Conservation (phyloP, 2,113 vertebrate genomes). For the Brachyhypopomus gauderio region DNA sequence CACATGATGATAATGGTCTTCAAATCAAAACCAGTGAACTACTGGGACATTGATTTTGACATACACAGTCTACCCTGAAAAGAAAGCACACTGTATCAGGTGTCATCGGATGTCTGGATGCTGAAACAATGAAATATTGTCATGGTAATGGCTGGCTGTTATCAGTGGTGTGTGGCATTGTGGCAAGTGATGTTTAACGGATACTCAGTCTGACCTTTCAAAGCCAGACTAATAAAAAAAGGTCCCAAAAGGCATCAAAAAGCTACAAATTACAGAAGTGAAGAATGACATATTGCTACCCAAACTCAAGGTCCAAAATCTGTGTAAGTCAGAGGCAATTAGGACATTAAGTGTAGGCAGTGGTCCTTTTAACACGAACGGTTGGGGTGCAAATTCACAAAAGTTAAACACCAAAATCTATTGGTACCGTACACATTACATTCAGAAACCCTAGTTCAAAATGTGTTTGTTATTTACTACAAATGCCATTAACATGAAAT, state of each 20-base stretch:
- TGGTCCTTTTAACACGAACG: neutral
- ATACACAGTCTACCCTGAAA: slow-evolving; percentile 42
- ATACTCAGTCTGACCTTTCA: slow-evolving; percentile 47
- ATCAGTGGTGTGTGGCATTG: slow-evolving; percentile 54
- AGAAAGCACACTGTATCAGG: slow-evolving; percentile 50
- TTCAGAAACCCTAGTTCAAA: neutral
- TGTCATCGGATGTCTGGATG: slow-evolving; percentile 55
- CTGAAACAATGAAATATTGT: slow-evolving; percentile 56
- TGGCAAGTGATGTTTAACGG: slow-evolving; percentile 53
- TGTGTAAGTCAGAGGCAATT: slow-evolving; percentile 10
- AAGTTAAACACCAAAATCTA: neutral
- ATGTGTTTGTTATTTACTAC: neutral
- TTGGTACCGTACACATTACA: neutral
- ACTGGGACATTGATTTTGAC: slow-evolving; percentile 58
- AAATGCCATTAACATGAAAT: neutral
- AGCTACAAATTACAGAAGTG: slow-evolving; percentile 28
- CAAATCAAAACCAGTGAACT: slow-evolving; percentile 45
- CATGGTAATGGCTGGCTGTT: slow-evolving; percentile 53
- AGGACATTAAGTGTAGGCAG: slow-evolving; percentile 24
- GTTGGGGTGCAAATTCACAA: neutral
- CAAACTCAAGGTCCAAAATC: slow-evolving; percentile 31
- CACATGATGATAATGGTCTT: slow-evolving; percentile 38
- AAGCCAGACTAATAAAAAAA: slow-evolving; percentile 43
- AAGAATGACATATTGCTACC: slow-evolving; percentile 11
- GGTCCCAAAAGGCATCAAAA: slow-evolving; percentile 25